Base-by-base conservation (phyloP, 2,888 invertebrate species). In the Hemicrepidius hirtus region DNA sequence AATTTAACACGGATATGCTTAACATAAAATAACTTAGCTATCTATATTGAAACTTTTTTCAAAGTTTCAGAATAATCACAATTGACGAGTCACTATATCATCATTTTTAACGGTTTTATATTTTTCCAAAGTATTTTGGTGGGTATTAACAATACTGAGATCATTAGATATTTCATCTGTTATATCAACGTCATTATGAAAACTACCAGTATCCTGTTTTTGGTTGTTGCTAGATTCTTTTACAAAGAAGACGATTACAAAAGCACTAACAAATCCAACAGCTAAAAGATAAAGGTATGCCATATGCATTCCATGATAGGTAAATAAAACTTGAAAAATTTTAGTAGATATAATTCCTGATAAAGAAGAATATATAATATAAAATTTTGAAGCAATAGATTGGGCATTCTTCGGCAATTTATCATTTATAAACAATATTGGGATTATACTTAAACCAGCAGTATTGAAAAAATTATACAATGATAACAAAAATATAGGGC, bases 331-430 rank as follows among this genome's bases (percentile, higher is more conserved):
- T 78, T 86, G 86, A 73, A 85, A 86, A 21, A 85, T 80, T 80
- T 86, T 86, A 0, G 86, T 86, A 6, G 85, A 82, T 40, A 84
- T 80, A 40, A 86, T 76, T 4, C 85, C 86, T 24, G 84, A 80
- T 10, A 83, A 75, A 1, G 82, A 84, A 71, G 81, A 80, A 16
- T 81, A 78, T 76, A 84, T 82, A 12, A 84, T 71, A 70, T 82
- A 84, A 71, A 83, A 79, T 37, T 83, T 81, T n/a, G 76, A 75
- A 3, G 83, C 77, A 10, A 80, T 76, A 44, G 66, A 71, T n/a
- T 78, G 74, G 9, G 80, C 81, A 50, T 80, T 77, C 13, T 74
- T 73, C 9, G 86, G 84, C 76, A 86, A 86, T 50, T 84, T 79
- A 41, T 85, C 83, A 0, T 76, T 74, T 21, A 84, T 80, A 12